phyloP scores from a whole-genome alignment of 2,797 vertebrate genomes.

The Geotrypetes seraphini region DNA sequence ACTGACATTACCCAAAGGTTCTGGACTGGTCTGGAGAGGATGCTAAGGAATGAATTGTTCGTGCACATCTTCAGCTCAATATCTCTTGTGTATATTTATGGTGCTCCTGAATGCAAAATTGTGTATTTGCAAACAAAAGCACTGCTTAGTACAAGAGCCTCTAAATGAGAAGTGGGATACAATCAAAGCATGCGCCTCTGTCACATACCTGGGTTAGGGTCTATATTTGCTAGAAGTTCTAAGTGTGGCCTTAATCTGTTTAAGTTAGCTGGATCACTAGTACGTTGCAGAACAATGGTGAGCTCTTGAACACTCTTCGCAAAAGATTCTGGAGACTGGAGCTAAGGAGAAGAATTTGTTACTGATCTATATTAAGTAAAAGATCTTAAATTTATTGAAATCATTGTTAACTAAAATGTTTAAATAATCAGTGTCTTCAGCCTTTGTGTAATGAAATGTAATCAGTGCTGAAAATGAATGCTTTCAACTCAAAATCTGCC shows the following conservation, averaged over 20 bases:
- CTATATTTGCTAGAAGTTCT: conserved; percentile 88
- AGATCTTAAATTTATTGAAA: not conserved
- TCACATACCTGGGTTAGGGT: conserved; percentile 83
- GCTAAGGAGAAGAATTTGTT: conserved; percentile 45
- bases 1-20: no score
- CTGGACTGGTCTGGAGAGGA: no score
- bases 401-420: not conserved
- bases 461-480: conserved; percentile 50
- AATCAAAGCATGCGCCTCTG: not conserved
- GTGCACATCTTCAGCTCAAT: no score
- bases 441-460: conserved; percentile 31
- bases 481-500: conserved; percentile 86
- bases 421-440: conserved; percentile 48
- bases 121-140: no score
- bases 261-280: conserved; percentile 87
- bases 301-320: conserved; percentile 93
- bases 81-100: no score
- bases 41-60: no score
- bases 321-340: conserved; percentile 93
- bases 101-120: no score
- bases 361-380: conserved; percentile 11
- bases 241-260: conserved; percentile 81
- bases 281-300: conserved; percentile 90
- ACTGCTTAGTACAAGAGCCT: no score
- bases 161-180: no score